A percentile compares a stretch with the other conserved stretches of the same genome.
These are phyloP conservation scores for Hirundo rustica DNA, from an alignment of 2,797 vertebrate species.

Conservation along the genomic window DNA sequence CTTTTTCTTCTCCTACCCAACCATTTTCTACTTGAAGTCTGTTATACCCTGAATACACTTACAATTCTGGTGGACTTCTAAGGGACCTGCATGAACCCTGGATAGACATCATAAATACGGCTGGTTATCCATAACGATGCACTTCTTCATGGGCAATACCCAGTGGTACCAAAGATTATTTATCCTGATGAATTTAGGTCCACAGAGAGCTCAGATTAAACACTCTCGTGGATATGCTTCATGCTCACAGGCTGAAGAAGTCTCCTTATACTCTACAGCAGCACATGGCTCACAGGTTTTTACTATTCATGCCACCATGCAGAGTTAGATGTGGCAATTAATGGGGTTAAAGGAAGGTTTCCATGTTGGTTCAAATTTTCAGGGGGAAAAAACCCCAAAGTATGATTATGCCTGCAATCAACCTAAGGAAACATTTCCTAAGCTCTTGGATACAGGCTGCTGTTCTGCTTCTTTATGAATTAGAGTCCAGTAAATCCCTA, in stretches of 20 bases:
- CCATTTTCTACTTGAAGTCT: background rate
- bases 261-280: background rate
- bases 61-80: background rate
- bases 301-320: background rate
- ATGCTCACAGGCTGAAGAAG: background rate
- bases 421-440: background rate
- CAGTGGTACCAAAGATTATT: background rate
- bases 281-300: background rate
- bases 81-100: background rate
- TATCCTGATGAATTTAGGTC: background rate
- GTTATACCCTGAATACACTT: background rate
- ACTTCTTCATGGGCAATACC: background rate
- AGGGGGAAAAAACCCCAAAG: fast-evolving
- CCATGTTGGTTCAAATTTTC: background rate
- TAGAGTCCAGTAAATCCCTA: background rate
- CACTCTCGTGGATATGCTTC: background rate
- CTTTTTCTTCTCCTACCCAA: background rate
- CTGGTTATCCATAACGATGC: background rate
- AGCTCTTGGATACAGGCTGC: background rate
- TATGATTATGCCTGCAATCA: background rate
- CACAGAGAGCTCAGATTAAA: background rate
- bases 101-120: background rate
- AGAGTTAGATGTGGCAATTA: background rate
- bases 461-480: conserved; percentile 1
- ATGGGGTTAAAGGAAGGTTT: background rate